Percentiles rank a stretch among this genome's conserved stretches.
These are phyloP conservation scores for Notodonta ziczac DNA, from an alignment of 2,888 invertebrate species.

Conservation along the genomic window DNA sequence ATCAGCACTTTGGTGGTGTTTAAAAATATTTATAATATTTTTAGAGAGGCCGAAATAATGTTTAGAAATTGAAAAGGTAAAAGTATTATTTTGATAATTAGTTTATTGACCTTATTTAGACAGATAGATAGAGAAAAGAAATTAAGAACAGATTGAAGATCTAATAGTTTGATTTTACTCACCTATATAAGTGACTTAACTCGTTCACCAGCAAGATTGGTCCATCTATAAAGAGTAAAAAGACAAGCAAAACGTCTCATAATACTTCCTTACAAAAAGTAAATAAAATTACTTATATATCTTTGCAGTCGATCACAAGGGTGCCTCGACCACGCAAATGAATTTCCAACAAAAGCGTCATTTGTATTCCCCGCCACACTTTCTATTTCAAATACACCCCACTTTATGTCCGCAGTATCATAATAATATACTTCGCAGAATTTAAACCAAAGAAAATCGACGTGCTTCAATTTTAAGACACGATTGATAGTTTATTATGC, in stretches of 20 bases:
- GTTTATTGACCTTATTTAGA: too few species aligned
- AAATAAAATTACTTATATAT: conserved; percentile 2
- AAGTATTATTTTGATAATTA: too few species aligned
- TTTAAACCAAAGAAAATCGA: conserved; percentile 17
- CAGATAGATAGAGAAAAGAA: too few species aligned
- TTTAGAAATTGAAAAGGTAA: too few species aligned
- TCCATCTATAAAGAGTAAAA: too few species aligned
- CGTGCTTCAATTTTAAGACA: neutral
- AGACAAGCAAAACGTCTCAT: neutral
- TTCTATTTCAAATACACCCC: conserved; percentile 27
- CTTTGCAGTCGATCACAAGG: conserved; percentile 17
- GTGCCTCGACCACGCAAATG: conserved; percentile 12
- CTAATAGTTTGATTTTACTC: too few species aligned
- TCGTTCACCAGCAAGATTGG: too few species aligned
- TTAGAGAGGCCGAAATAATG: neutral
- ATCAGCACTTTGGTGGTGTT: neutral
- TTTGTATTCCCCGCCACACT: conserved; percentile 31
- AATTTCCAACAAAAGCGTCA: conserved; percentile 25
- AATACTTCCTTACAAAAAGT: neutral
- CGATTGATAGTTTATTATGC: neutral
- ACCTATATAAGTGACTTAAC: too few species aligned
- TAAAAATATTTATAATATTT: neutral
- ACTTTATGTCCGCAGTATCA: conserved; percentile 23
- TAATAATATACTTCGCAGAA: conserved; percentile 35
- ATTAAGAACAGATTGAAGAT: too few species aligned